These are phyloP conservation scores for Steromphala cineraria DNA, from an alignment of 2,888 invertebrate species.

Conservation along the genomic window DNA sequence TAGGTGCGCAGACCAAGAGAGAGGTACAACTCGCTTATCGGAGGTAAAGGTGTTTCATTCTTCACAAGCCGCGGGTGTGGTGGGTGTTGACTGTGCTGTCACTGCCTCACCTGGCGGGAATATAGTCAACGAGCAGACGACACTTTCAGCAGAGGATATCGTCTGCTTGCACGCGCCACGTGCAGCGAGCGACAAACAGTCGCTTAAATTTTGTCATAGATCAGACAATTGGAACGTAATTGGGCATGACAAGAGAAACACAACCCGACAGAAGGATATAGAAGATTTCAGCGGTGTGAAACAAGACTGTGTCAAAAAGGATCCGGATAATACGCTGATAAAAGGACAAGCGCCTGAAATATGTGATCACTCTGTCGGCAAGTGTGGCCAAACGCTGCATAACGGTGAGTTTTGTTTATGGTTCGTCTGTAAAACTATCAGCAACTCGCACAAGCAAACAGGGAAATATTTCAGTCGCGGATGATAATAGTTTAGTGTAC, in stretches of 20 bases:
- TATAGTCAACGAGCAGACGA: neutral
- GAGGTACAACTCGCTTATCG: neutral
- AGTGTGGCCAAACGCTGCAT: neutral
- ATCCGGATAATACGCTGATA: neutral
- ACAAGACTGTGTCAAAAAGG: neutral
- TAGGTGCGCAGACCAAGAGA: neutral
- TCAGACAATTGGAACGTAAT: neutral
- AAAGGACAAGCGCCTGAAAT: neutral
- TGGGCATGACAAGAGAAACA: neutral
- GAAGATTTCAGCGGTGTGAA: neutral
- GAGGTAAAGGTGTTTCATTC: constrained; percentile 1
- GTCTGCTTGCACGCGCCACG: neutral
- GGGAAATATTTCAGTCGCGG: constrained; percentile 5
- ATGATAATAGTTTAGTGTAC: neutral
- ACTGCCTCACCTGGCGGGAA: neutral
- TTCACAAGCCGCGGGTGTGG: neutral
- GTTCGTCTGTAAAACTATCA: neutral
- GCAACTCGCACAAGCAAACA: neutral
- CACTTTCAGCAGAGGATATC: neutral
- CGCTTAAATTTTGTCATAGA: constrained; percentile 3
- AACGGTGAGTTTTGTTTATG: neutral
- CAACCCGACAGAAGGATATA: neutral
- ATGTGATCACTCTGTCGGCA: neutral
- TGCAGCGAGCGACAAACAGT: neutral
- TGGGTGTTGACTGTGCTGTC: neutral